These are phyloP conservation scores for Scylla paramamosain DNA, from an alignment of 1,140 invertebrate genomes.

Conservation along the genomic window DNA sequence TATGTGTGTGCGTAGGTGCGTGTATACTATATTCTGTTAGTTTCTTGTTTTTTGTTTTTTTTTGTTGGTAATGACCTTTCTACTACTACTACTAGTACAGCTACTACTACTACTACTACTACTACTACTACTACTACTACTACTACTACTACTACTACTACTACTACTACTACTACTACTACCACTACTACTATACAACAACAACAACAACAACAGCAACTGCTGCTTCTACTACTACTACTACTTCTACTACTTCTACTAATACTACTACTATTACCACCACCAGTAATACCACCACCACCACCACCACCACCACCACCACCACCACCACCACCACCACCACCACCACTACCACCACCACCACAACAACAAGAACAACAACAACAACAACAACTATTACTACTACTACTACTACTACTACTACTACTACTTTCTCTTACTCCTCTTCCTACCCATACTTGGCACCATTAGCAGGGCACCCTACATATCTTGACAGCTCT, in stretches of 20 bases:
- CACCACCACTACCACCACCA: not conserved
- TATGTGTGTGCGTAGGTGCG: too few species aligned
- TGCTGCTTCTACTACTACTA: not conserved
- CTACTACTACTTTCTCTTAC: not conserved
- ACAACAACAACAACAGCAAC: too few species aligned
- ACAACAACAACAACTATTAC: not conserved
- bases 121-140: slow-evolving; percentile 30
- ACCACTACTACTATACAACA: slow-evolving; percentile 24
- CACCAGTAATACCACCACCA: not conserved
- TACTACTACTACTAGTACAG: slow-evolving; percentile 13
- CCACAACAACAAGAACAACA: not conserved
- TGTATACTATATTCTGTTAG: not conserved
- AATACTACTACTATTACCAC: not conserved
- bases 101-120: slow-evolving; percentile 24
- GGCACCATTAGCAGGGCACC: not conserved
- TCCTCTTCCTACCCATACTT: not conserved
- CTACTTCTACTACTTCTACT: not conserved
- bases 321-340: too few species aligned
- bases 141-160: not conserved
- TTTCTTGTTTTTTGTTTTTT: not conserved
- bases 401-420: not conserved
- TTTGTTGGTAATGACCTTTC: not conserved
- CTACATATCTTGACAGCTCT: too few species aligned
- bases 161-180: slow-evolving; percentile 26
- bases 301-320: not conserved